Evolutionary conservation across 2,113 vertebrate species (phyloP), one percentile per base, ranked within the genome.

Genomic region (Anolis sagrei): DNA sequence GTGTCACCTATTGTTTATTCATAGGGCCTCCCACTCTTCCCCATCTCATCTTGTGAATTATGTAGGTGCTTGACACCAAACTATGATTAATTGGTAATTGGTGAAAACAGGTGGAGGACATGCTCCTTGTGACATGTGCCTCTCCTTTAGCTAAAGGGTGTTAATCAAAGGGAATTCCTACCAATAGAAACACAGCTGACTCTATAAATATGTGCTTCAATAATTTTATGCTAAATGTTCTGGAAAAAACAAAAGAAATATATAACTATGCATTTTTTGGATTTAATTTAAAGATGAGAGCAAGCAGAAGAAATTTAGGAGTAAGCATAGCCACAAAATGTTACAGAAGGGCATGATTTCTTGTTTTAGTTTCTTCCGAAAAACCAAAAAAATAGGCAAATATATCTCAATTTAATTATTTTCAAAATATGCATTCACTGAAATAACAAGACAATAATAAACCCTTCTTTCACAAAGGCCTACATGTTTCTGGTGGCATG

Each of bases 391-490:
- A 18, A 75, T 86, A 1, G 10, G 51, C 36, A 27, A 68, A 1
- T 0, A 25, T 11, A 34, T 1, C 54, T 76, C 2, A 0, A 81
- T 54, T 36, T 25, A 54, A 36, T 34, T 58, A 27, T 25, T 82
- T 32, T 3, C 44, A 58, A 51, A 82, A 82, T 32, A 23, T 32
- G 4, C 19, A 23, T 4, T 69, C n/a, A 11, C 21, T 81, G 39
- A 48, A 61, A 66, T 51, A 51, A 51, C 72, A 83, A 75, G 27
- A 29, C n/a, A 75, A 36, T 27, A 4, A 1, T 76, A 2, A 6
- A 5, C 21, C 76, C 4, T 91, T 83, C 8, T 92, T 83, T 75
- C 0, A 1, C 16, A 81, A 88, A 27, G 54, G 2, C 32, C 32
- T 11, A 21, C 16, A 7, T 1, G 44, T 14, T n/a, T 5, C 39